Evolutionary conservation across 2,113 vertebrate genomes (phyloP), one percentile per base, ranked within the genome.

Genomic region (Peromyscus californicus): DNA sequence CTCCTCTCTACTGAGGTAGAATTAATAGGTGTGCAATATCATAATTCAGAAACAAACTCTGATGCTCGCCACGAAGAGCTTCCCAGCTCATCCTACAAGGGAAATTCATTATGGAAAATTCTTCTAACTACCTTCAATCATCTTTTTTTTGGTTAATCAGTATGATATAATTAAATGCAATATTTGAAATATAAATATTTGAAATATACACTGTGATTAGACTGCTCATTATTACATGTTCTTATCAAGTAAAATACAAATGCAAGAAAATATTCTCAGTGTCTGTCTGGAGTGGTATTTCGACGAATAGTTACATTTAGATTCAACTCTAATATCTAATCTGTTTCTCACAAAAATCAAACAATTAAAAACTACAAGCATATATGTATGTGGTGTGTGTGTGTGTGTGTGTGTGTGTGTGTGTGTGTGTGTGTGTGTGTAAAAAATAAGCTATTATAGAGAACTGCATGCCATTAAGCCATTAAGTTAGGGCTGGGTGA

Each of bases 21-120:
- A 83, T 80, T 88, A 96, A 89, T 89, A 29, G 80, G 22, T 8
- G 89, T 84, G n/a, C 16, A 79, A 79, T 95, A 89, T 54, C 67
- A 11, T 93, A 97, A 92, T 94, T 97, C 78, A 93, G 92, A 97
- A 97, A 88, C 57, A 97, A 98, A 92, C 69, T 76, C 54, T 89
- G 45, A 91, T 95, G 33, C 1, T 92, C 4, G 48, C 80, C 7
- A 70, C 36, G 83, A 95, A 91, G 70, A 84, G 22, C 79, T 13
- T 51, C 42, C 92, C 80, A 93, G 75, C 22, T 92, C 39, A 36
- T 86, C 36, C 87, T 97, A 65, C 92, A 95, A 95, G 74, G 93
- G 78, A 96, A 96, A 91, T 31, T 19, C 39, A 91, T 87, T 89
- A 79, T 48, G 24, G 83, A 95, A 89, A 95, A 76, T 82, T 59